These are phyloP conservation scores for Geopemphigus sp. DNA, from an alignment of 1,140 invertebrate genomes.

Conservation along the genomic window DNA sequence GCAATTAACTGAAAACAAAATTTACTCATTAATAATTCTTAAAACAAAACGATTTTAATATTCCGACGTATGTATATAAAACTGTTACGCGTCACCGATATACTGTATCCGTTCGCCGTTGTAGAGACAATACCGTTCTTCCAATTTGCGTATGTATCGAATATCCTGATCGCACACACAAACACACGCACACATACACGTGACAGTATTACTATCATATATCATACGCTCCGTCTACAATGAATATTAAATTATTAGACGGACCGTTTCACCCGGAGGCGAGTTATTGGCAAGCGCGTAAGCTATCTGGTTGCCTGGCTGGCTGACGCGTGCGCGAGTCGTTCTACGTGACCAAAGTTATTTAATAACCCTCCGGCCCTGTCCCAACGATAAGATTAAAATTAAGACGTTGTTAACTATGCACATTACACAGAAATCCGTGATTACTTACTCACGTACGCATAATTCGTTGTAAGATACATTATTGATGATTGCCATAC, in stretches of 20 bases:
- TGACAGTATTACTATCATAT: not conserved
- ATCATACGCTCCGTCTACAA: not conserved
- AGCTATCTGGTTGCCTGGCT: no score
- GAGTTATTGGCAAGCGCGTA: not conserved
- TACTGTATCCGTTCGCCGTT: no score
- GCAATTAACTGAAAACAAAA: no score
- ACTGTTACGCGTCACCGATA: no score
- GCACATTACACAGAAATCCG: not conserved
- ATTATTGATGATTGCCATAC: not conserved
- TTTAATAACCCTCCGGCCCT: not conserved
- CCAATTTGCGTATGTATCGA: no score
- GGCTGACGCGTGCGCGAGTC: no score
- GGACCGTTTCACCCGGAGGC: not conserved
- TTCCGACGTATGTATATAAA: no score
- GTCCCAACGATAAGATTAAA: conserved; percentile 1
- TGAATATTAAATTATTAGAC: conserved; percentile 9
- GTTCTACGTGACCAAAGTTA: conserved; percentile 34
- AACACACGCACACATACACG: no score
- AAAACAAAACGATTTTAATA: no score
- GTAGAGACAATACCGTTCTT: no score
- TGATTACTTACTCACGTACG: not conserved
- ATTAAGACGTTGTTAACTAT: conserved; percentile 14
- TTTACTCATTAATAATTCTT: no score
- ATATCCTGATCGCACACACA: no score
- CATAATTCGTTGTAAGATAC: not conserved